These are phyloP conservation scores for Propithecus perrieri DNA, from an alignment of 2,797 vertebrate species.

Conservation along the genomic window DNA sequence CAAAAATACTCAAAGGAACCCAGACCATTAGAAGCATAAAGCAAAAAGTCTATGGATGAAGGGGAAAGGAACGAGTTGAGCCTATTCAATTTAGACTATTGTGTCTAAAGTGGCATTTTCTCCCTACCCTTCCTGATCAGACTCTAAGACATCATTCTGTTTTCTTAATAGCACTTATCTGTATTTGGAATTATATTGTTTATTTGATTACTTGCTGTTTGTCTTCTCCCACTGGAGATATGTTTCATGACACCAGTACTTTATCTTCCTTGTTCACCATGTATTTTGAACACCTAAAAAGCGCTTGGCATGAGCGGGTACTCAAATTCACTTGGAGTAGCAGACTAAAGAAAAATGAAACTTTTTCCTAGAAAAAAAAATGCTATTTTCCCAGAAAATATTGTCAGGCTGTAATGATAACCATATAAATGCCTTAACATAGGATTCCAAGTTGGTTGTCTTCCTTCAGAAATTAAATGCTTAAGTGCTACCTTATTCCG, in stretches of 20 bases:
- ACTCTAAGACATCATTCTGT: background rate
- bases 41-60: background rate
- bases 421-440: background rate
- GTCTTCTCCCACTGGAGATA: background rate
- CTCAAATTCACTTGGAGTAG: background rate
- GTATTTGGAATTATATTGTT: background rate
- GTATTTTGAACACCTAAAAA: background rate
- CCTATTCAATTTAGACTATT: background rate
- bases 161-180: background rate
- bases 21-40: background rate
- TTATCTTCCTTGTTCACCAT: background rate
- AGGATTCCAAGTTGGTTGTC: background rate
- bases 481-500: background rate
- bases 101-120: background rate
- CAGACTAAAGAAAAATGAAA: background rate
- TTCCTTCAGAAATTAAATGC: background rate
- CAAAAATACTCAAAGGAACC: background rate
- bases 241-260: background rate
- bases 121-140: background rate
- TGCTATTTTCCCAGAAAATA: background rate
- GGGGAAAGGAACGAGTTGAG: background rate
- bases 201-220: background rate
- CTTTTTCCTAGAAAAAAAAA: background rate
- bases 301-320: background rate
- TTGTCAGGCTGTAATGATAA: background rate